These are phyloP conservation scores for Emmelina monodactyla DNA, from an alignment of 2,888 invertebrate species.

Conservation along the genomic window DNA sequence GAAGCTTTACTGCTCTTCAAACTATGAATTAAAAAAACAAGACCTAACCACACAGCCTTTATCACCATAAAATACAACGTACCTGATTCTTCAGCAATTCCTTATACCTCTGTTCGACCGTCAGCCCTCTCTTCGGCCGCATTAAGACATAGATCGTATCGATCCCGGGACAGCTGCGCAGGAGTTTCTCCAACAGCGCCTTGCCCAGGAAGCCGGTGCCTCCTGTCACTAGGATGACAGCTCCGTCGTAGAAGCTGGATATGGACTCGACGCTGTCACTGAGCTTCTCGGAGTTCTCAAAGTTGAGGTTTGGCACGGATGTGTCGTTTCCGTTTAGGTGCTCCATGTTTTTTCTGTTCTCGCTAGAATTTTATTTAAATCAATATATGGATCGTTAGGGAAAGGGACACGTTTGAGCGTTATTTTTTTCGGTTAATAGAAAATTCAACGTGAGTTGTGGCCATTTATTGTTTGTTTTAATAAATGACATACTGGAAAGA, in stretches of 20 bases:
- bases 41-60: constrained; percentile 6
- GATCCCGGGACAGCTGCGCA: constrained; percentile 84
- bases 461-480: too few species aligned
- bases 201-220: constrained; percentile 91
- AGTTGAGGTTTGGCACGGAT: constrained; percentile 30
- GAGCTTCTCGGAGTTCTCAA: constrained; percentile 9
- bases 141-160: constrained; percentile 82
- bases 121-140: constrained; percentile 74
- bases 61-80: constrained; percentile 20
- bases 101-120: constrained; percentile 73
- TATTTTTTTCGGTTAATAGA: too few species aligned
- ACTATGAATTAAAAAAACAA: too few species aligned
- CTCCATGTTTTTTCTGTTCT: constrained; percentile 33
- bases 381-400: constrained; percentile 7
- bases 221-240: constrained; percentile 66
- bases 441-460: too few species aligned
- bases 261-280: constrained; percentile 31
- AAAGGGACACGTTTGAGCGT: background rate
- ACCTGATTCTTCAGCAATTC: constrained; percentile 78
- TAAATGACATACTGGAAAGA: too few species aligned
- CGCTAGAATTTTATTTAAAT: background rate
- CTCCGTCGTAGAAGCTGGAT: constrained; percentile 60
- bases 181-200: constrained; percentile 89
- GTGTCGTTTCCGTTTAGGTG: constrained; percentile 44
- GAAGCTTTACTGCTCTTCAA: too few species aligned